Base-by-base conservation (phyloP, 2,888 invertebrate genomes). In the Scrobipalpa atriplicella region DNA sequence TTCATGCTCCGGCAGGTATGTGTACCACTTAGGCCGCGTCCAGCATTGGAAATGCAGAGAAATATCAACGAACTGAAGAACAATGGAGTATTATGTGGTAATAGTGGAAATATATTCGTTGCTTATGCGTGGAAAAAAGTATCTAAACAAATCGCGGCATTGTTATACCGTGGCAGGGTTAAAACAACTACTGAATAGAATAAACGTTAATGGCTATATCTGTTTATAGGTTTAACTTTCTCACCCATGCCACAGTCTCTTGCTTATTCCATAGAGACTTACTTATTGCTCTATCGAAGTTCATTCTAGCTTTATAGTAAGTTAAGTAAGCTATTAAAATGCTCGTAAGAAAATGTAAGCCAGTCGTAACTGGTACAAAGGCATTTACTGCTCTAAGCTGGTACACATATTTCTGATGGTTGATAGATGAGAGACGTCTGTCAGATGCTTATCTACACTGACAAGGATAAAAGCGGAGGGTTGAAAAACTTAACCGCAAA, bases 31-130 rank as follows among this genome's bases (percentile, higher is more conserved):
- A 84, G 83, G 84, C 82, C 82, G 80, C 85, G 84, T 82, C 86
- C 87, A 83, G 81, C 87, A 82, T 84, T 87, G 85, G 78, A 87
- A 88, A 88, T 87, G 82, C 80, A 83, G 84, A 90, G 87, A 87
- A 90, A 90, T 89, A 91, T 88, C 88, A 87, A 83, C 85, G 84
- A 85, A 85, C 86, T 82, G 80, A 81, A 87, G 91, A 92, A 92
- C 92, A 92, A 92, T 92, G 87, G 92, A 81, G 91, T 88, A 92
- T 92, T 92, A 92, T 92, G 92, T 92, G 92, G 90, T 91, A 92
- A 92, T 92, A 90, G 88, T 90, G 89, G 86, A 91, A 90, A 92
- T 91, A 90, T 90, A 92, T 92, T 87, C 89, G 83, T 88, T 87
- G 83, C 83, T 89, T 87, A 86, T 85, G 86, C 86, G 84, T 83